Evolutionary conservation across 2,888 invertebrate genomes (phyloP), one percentile per base, ranked within the genome.

Genomic region (Drosophila villosipedis): DNA sequence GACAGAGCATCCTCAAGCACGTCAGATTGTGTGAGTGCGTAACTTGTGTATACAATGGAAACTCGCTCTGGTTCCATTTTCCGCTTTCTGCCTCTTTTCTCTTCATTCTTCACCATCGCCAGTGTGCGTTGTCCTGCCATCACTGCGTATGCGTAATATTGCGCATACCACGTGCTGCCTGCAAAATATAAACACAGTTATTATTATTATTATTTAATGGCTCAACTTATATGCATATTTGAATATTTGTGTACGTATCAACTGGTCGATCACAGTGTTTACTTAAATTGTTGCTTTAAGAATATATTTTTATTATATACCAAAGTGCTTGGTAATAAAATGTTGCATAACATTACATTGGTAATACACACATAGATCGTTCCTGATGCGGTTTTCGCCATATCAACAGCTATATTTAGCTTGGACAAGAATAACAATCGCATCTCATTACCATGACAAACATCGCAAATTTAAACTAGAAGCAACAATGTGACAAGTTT

Each of bases 401-500:
- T 65, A 68, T 43, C 49, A 63, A 59, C 78, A 71, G 73, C 73
- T 67, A 77, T 61, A 78, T 83, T 73, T 35, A 25, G 37, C 55
- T 37, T 16, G 25, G 80, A 68, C 53, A 49, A 43, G 22, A 22
- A 54, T 57, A 83, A 50, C 74, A 69, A 61, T 72, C 55, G 66
- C 64, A 75, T 68, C 75, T 68, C 76, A 83, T 83, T 83, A 76
- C 66, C 78, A 78, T 81, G 82, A 81, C 84, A 80, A 86, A 86
- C 81, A 83, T 78, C 64, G 58, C 33, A 33, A 53, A 37, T 75
- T 55, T 41, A 35, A 58, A 53, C 66, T 14, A 19, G 49, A 63
- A 65, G 67, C 37, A 75, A 72, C 72, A 78, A 84, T 88, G 88
- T 84, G 84, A 84, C 84, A 81, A 85, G 89, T 85, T 88, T 85